Evolutionary conservation across 2,888 invertebrate species (phyloP).

Genomic region (Pyrrhia umbra): DNA sequence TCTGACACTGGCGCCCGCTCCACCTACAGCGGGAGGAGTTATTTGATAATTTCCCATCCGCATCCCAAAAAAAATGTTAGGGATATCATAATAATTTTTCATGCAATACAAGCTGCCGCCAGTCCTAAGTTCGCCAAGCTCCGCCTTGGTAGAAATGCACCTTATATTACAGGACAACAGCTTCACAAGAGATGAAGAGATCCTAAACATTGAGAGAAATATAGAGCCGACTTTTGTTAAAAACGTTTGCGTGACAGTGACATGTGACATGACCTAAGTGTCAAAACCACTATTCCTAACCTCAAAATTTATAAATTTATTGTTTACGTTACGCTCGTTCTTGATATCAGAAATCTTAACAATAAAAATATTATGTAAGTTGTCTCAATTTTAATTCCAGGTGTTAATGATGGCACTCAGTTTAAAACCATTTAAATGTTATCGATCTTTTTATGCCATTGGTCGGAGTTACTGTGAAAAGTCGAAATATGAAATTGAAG

Average conservation of each 20-base stretch:
- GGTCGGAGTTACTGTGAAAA: conserved; percentile 79
- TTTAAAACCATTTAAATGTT: conserved; percentile 64
- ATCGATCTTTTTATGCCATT: conserved; percentile 64
- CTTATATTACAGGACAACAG: too few species aligned
- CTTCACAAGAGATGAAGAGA: too few species aligned
- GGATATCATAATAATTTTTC: too few species aligned
- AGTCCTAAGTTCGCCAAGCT: too few species aligned
- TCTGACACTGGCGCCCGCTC: too few species aligned
- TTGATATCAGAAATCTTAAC: neutral
- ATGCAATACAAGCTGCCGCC: too few species aligned
- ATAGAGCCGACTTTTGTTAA: too few species aligned
- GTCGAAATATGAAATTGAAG: conserved; percentile 80
- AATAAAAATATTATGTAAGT: conserved; percentile 1
- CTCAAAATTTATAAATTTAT: conserved; percentile 2
- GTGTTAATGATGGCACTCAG: conserved; percentile 71
- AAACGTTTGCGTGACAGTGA: neutral
- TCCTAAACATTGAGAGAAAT: too few species aligned
- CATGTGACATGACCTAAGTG: neutral
- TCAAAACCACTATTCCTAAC: conserved; percentile 19
- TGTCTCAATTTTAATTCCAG: neutral
- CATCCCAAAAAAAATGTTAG: too few species aligned
- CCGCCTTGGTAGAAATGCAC: too few species aligned
- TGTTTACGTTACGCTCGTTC: neutral
- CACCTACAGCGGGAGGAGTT: too few species aligned
- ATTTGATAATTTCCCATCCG: too few species aligned